phyloP scores from a whole-genome alignment of 2,113 vertebrate genomes.

The Caretta caretta region DNA sequence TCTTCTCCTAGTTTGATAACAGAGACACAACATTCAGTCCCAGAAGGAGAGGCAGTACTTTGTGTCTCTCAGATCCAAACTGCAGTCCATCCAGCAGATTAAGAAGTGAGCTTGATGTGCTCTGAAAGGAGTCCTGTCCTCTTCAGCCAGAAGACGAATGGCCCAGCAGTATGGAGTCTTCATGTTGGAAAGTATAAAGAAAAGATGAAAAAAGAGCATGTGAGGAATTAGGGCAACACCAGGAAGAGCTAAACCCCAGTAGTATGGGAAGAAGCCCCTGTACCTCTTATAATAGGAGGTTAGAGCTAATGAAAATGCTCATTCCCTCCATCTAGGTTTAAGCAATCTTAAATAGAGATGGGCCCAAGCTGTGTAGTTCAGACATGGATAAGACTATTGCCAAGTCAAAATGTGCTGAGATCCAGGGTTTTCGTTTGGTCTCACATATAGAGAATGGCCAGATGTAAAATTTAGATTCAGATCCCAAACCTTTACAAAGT shows the following conservation, averaged over 20 bases:
- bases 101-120: slow-evolving; percentile 19
- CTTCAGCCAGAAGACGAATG: slow-evolving; percentile 45
- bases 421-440: neutral
- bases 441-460: neutral
- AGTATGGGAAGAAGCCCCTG: neutral
- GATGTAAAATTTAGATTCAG: neutral
- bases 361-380: neutral
- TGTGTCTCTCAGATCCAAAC: slow-evolving; percentile 23
- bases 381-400: neutral
- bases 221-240: neutral
- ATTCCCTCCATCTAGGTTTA: neutral
- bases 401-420: neutral
- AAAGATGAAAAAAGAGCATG: neutral
- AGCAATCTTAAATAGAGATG: neutral
- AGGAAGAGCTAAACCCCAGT: neutral
- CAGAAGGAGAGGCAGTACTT: slow-evolving; percentile 41
- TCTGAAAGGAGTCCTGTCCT: slow-evolving; percentile 33
- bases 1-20: neutral
- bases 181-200: neutral
- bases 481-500: neutral
- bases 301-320: neutral
- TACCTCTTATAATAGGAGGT: neutral
- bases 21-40: neutral
- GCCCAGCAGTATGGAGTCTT: neutral
- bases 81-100: slow-evolving; percentile 36